Conservation (phyloP, 2,113 vertebrate species). For the Nothobranchius furzeri region DNA sequence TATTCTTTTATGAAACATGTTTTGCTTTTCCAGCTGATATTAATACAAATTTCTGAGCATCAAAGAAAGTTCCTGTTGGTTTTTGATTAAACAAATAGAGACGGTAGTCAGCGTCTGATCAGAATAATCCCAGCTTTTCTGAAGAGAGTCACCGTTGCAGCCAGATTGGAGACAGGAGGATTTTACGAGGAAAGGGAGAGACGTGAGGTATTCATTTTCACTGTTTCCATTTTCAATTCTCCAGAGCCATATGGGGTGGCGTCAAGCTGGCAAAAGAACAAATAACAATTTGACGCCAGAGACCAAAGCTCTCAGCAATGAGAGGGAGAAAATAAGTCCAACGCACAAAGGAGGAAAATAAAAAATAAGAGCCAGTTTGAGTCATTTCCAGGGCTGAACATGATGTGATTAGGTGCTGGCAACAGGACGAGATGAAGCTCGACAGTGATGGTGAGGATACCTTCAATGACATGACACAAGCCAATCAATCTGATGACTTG, state of each 20-base stretch:
- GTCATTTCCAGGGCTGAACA: constrained; percentile 49
- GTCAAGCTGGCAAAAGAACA: constrained; percentile 65
- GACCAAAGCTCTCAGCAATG: constrained; percentile 38
- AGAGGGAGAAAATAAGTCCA: constrained; percentile 23
- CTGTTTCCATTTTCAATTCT: constrained; percentile 59
- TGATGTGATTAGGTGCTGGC: constrained; percentile 55
- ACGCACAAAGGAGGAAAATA: constrained; percentile 17
- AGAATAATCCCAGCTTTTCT: constrained; percentile 23
- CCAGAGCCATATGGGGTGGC: constrained; percentile 62
- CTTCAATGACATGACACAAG: constrained; percentile 33
- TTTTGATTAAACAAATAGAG: constrained; percentile 27
- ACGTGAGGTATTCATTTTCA: constrained; percentile 59
- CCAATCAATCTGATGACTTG: constrained; percentile 28
- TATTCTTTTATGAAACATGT: constrained; percentile 28
- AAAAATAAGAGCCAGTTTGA: constrained; percentile 1
- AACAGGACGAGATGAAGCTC: constrained; percentile 39
- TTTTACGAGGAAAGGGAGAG: constrained; percentile 6
- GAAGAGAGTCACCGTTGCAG: constrained; percentile 27
- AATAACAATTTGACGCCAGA: constrained; percentile 69
- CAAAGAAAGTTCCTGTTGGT: constrained; percentile 20
- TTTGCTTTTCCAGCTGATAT: constrained; percentile 16
- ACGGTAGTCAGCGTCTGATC: constrained; percentile 25
- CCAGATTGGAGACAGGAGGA: constrained; percentile 16
- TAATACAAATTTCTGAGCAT: constrained; percentile 23
- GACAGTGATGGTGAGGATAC: constrained; percentile 20